Conservation (phyloP, 2,888 invertebrate species). For the Melinaea marsaeus region DNA sequence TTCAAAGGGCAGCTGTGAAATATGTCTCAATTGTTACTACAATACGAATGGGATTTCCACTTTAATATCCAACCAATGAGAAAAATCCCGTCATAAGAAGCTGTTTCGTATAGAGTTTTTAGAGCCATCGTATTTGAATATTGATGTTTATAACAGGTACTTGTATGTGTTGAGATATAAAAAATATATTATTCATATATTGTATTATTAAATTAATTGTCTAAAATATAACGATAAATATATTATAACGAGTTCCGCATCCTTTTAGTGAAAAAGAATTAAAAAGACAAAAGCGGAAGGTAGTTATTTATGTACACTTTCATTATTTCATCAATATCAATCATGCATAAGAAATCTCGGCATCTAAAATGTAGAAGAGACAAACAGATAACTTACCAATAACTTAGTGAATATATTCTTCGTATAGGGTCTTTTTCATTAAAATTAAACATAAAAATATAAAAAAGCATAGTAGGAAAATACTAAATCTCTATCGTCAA, state of each 20-base stretch:
- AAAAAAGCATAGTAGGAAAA: neutral
- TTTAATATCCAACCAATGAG: constrained; percentile 73
- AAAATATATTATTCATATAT: constrained; percentile 26
- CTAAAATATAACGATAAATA: too few relatives aligned
- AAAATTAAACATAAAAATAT: constrained; percentile 22
- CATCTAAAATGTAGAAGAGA: too few relatives aligned
- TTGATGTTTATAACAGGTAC: constrained; percentile 67
- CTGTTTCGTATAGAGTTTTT: constrained; percentile 66
- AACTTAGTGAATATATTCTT: too few relatives aligned
- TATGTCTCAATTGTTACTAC: constrained; percentile 65
- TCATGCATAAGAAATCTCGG: too few relatives aligned
- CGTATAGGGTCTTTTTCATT: too few relatives aligned
- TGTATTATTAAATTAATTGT: constrained; percentile 19
- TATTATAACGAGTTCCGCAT: too few relatives aligned
- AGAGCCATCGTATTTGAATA: constrained; percentile 66
- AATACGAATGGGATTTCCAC: constrained; percentile 59
- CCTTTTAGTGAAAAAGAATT: too few relatives aligned
- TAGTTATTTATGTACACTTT: too few relatives aligned
- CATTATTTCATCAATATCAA: too few relatives aligned
- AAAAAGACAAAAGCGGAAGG: too few relatives aligned
- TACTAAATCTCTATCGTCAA: constrained; percentile 1
- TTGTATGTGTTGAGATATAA: constrained; percentile 37
- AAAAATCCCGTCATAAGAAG: constrained; percentile 69
- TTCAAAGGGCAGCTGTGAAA: constrained; percentile 66
- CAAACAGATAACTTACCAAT: too few relatives aligned